Percentiles rank a stretch among this genome's conserved stretches.
These are phyloP conservation scores for Cacoxenus indagator DNA, from an alignment of 2,888 invertebrate species.

Conservation along the genomic window DNA sequence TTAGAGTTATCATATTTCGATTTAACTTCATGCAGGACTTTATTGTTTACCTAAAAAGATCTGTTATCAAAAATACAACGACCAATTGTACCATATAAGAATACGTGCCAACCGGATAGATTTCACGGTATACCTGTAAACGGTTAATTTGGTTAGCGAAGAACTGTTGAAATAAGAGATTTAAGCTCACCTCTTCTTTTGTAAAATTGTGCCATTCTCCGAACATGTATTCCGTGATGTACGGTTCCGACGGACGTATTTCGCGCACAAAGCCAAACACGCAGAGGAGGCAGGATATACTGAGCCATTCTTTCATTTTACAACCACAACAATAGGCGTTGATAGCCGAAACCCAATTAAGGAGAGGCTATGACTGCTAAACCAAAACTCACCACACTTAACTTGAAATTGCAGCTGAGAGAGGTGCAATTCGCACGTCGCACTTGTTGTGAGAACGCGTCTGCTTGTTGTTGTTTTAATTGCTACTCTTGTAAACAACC, in stretches of 20 bases:
- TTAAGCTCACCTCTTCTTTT: constrained; percentile 65
- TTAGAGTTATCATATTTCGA: too few species aligned
- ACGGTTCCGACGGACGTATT: constrained; percentile 89
- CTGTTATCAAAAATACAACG: constrained; percentile 86
- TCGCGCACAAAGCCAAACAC: constrained; percentile 86
- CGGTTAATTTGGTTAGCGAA: background rate
- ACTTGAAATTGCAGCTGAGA: background rate
- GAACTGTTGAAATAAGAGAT: constrained; percentile 13
- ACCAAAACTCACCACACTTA: background rate
- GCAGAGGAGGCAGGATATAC: constrained; percentile 80
- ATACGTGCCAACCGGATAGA: constrained; percentile 91
- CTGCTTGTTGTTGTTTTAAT: background rate
- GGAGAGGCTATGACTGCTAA: background rate
- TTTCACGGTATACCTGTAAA: constrained; percentile 78
- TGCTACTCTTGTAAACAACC: background rate
- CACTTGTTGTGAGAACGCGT: constrained; percentile 1
- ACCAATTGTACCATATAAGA: constrained; percentile 83
- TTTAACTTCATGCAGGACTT: too few species aligned
- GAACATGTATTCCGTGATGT: constrained; percentile 83
- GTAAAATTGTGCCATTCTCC: constrained; percentile 86
- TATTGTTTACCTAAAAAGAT: constrained; percentile 73
- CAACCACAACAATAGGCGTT: background rate
- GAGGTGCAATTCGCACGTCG: background rate
- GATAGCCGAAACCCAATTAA: background rate
- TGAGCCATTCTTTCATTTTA: constrained; percentile 75